Evolutionary conservation across 2,797 vertebrate genomes (phyloP).

Genomic region (Sciaenops ocellatus): DNA sequence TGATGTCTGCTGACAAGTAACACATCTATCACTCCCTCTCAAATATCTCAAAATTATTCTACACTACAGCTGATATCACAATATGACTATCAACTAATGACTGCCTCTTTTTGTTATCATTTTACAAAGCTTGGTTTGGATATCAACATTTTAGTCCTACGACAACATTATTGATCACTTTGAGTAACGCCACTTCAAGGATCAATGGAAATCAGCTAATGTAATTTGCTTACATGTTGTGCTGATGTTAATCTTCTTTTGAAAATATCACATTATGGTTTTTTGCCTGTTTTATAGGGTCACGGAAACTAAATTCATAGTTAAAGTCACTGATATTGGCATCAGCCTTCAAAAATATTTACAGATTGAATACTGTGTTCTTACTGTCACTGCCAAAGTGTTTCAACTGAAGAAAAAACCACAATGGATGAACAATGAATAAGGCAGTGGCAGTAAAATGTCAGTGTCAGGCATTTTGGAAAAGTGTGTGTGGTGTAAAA

Average conservation of each 20-base stretch:
- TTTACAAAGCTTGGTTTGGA: background rate
- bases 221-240: background rate
- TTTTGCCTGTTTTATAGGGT: background rate
- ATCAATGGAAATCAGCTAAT: background rate
- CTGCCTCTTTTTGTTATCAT: background rate
- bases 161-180: background rate
- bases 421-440: slow-evolving; percentile 12
- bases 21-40: slow-evolving; percentile 1
- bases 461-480: slow-evolving; percentile 29
- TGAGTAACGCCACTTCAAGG: background rate
- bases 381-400: slow-evolving; percentile 3
- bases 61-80: slow-evolving; percentile 20
- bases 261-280: background rate
- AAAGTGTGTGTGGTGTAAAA: slow-evolving; percentile 10
- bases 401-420: slow-evolving; percentile 13
- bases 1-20: slow-evolving; percentile 10
- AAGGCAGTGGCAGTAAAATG: slow-evolving; percentile 12
- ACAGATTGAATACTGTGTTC: slow-evolving; percentile 11
- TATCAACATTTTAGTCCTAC: background rate
- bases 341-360: background rate
- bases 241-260: background rate
- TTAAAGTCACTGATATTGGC: background rate
- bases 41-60: slow-evolving; percentile 4
- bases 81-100: slow-evolving; percentile 6
- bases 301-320: background rate